phyloP scores from a whole-genome alignment of 30 jellyfish, hydroid and myxozoan genomes.

The Hydra vulgaris region DNA sequence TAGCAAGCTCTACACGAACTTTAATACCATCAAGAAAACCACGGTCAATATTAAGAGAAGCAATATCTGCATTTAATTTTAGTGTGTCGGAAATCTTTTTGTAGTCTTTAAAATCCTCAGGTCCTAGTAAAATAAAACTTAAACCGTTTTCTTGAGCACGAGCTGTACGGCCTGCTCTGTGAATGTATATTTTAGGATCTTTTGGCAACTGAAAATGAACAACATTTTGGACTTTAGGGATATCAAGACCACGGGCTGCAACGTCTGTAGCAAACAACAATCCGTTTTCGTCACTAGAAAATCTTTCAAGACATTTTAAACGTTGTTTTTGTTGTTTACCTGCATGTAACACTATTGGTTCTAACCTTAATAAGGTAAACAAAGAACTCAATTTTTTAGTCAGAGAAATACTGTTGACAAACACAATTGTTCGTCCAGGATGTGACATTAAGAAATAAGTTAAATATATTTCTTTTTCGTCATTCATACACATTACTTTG shows the following conservation, averaged over 20 bases:
- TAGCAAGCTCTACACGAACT: constrained; percentile 56
- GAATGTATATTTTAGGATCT: constrained; percentile 82
- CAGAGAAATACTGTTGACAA: constrained; percentile 66
- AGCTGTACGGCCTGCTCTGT: constrained; percentile 94
- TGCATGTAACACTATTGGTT: constrained; percentile 78
- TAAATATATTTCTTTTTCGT: constrained; percentile 70
- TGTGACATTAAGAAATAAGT: constrained; percentile 33
- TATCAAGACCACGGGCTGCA: constrained; percentile 97
- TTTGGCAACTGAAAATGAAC: constrained; percentile 82
- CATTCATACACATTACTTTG: constrained; percentile 60
- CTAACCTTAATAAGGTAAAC: constrained; percentile 41
- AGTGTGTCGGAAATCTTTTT: constrained; percentile 41
- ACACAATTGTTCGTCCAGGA: constrained; percentile 84
- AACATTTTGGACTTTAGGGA: constrained; percentile 65
- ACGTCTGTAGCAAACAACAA: constrained; percentile 86
- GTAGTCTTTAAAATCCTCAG: constrained; percentile 64
- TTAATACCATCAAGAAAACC: constrained; percentile 45
- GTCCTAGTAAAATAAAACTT: constrained; percentile 65
- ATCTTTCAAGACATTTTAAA: constrained; percentile 53
- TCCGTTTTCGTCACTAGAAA: constrained; percentile 34
- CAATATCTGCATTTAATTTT: constrained; percentile 42
- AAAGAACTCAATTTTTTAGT: constrained; percentile 45
- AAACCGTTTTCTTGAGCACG: constrained; percentile 67
- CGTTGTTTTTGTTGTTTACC: constrained; percentile 89
- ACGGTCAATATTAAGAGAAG: constrained; percentile 44